Evolutionary conservation across 1,140 invertebrate genomes (phyloP).

Genomic region (Phthorimaea operculella): DNA sequence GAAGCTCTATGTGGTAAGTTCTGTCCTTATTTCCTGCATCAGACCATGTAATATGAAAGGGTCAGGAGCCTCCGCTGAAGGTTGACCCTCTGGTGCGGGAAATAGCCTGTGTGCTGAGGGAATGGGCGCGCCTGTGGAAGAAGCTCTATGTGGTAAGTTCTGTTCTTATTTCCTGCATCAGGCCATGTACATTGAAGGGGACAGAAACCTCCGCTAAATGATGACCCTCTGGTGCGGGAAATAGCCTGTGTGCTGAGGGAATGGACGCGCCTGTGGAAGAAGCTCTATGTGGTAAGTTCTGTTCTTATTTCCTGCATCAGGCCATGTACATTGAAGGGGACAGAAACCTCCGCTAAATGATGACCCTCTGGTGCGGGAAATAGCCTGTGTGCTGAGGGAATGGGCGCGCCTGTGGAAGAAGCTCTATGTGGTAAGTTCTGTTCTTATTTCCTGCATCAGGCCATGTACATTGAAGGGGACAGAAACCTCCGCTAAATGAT

Average conservation of each 20-base stretch:
- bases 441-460: no score
- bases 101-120: no score
- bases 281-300: slow-evolving; percentile 84
- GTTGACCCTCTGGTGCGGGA: no score
- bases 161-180: slow-evolving; percentile 53
- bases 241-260: slow-evolving; percentile 91
- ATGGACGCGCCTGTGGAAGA: slow-evolving; percentile 94
- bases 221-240: slow-evolving; percentile 82
- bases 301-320: no score
- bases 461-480: not conserved
- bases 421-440: slow-evolving; percentile 81
- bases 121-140: no score
- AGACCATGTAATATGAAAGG: not conserved
- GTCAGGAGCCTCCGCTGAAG: no score
- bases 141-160: slow-evolving; percentile 19
- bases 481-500: no score
- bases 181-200: slow-evolving; percentile 54
- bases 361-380: slow-evolving; percentile 89
- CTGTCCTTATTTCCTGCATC: not conserved
- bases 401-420: slow-evolving; percentile 94
- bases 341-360: slow-evolving; percentile 68
- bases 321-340: slow-evolving; percentile 53
- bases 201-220: slow-evolving; percentile 68
- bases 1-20: slow-evolving; percentile 84
- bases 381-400: slow-evolving; percentile 91